Evolutionary conservation across 1,140 invertebrate genomes (phyloP).

Genomic region (Zophobas morio): DNA sequence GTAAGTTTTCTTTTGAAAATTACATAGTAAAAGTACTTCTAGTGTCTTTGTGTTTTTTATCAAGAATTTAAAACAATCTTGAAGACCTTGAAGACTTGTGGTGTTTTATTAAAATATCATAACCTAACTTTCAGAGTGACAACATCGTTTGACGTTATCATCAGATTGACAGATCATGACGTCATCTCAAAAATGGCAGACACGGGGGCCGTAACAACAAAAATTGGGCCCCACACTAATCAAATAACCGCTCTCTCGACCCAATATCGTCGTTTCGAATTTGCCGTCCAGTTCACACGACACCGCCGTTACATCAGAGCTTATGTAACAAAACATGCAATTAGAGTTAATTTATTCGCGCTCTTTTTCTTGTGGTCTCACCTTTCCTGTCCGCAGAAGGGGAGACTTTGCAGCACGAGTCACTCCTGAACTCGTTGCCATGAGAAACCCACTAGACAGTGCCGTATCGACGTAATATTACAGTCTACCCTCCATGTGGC

Average conservation of each 20-base stretch:
- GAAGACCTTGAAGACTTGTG: no score
- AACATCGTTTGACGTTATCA: no score
- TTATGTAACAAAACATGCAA: conserved; percentile 27
- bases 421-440: conserved; percentile 44
- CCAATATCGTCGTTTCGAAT: neutral
- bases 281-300: neutral
- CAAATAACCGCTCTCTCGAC: neutral
- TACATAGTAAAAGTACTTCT: no score
- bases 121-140: no score
- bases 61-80: no score
- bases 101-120: no score
- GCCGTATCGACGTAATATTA: neutral
- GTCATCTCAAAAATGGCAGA: neutral
- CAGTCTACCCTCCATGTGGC: no score
- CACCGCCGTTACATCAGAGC: neutral
- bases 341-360: neutral
- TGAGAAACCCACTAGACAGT: neutral
- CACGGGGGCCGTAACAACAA: neutral
- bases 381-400: neutral
- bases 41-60: no score
- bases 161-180: no score
- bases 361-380: neutral
- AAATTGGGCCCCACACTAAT: neutral
- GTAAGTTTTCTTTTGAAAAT: no score
- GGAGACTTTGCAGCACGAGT: conserved; percentile 25